These are phyloP conservation scores for Tinea semifulvella DNA, from an alignment of 2,888 invertebrate genomes.

Conservation along the genomic window DNA sequence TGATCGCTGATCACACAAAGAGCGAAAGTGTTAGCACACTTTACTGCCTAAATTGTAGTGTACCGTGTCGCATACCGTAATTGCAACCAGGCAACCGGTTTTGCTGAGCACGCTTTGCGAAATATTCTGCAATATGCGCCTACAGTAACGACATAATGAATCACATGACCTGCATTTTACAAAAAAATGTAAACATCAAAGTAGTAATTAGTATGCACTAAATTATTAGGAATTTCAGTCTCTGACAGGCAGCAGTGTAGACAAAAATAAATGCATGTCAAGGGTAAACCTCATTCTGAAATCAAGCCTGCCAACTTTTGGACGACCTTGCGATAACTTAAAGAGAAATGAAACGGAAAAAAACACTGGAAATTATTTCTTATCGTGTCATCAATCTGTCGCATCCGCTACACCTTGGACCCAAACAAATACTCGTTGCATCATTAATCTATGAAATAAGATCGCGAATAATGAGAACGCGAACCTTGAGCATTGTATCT, in stretches of 20 bases:
- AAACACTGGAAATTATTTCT: constrained; percentile 18
- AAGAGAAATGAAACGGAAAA: constrained; percentile 42
- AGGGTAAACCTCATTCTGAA: constrained; percentile 14
- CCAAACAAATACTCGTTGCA: constrained; percentile 56
- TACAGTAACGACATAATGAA: constrained; percentile 16
- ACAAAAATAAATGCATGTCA: constrained; percentile 13
- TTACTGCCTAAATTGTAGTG: constrained; percentile 17
- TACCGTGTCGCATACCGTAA: constrained; percentile 21
- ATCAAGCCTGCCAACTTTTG: constrained; percentile 9
- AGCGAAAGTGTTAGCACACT: constrained; percentile 36
- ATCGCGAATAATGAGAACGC: constrained; percentile 65
- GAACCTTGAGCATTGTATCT: constrained; percentile 62
- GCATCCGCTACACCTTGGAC: neutral
- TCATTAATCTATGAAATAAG: constrained; percentile 61
- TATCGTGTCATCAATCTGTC: neutral
- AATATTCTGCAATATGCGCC: constrained; percentile 45
- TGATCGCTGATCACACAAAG: constrained; percentile 23
- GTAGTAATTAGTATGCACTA: constrained; percentile 5
- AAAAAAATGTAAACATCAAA: constrained; percentile 6
- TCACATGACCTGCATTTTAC: constrained; percentile 2
- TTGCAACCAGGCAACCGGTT: constrained; percentile 37
- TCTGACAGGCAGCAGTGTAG: constrained; percentile 18
- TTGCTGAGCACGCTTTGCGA: constrained; percentile 37
- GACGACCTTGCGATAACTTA: constrained; percentile 35
- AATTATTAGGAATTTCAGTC: constrained; percentile 11